Evolutionary conservation across 2,888 invertebrate species (phyloP), one percentile per base, ranked within the genome.

Genomic region (Heliconius hortense): DNA sequence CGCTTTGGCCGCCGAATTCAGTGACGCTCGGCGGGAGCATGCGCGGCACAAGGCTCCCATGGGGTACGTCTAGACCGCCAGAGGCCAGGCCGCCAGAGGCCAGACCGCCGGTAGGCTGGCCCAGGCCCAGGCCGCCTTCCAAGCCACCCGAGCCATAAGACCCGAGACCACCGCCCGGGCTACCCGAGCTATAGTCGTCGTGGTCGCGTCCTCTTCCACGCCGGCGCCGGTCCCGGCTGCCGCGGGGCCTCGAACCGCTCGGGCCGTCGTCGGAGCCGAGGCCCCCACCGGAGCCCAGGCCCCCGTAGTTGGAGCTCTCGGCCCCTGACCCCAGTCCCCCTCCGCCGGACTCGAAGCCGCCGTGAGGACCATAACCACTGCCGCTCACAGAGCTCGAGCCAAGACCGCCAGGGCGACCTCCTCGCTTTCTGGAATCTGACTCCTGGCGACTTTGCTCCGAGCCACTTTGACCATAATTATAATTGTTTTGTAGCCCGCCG

Each of bases 341-440:
- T 72, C 79, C 80, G 69, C 77, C 74, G 64, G 81, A 78, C 72
- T 82, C 82, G 73, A 75, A 83, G 82, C 80, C 86, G 81, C 79
- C 84, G 82, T 76, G 77, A 48, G 77, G 82, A 82, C 85, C 86
- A 67, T 82, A 83, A 75, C 84, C 84, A 83, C 83, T 81, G 85
- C 89, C 85, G 74, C 82, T 84, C 75, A 84, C 83, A 79, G 82
- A 79, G 73, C 81, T 80, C 72, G 84, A 82, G 79, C 83, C 85
- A 81, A 81, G 82, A 80, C 86, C 85, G 79, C 84, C 84, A 78
- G 82, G 79, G 70, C 90, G 89, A 84, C 84, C 82, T 81, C 87
- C 90, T 81, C 89, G 90, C 84, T 89, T 92, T 88, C 93, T 92
- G 92, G 90, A 92, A 92, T 92, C 92, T 88, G 92, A 91, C 88